Conservation (phyloP, 2,888 invertebrate species). For the Andrena haemorrhoa region DNA sequence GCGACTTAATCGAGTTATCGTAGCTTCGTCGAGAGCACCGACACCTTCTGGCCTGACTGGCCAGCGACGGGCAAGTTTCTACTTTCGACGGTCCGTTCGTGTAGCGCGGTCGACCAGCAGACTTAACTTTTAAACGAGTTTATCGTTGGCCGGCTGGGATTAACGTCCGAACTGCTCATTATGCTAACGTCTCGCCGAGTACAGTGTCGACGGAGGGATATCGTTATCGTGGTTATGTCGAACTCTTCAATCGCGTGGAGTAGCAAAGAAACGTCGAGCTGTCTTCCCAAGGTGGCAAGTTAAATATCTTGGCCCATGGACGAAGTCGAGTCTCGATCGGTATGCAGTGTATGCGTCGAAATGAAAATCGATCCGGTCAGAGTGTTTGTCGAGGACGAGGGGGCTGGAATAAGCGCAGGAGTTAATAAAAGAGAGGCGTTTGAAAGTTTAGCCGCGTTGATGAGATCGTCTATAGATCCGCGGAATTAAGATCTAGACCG, state of each 20-base stretch:
- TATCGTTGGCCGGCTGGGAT: neutral
- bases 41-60: neutral
- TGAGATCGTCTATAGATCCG: conserved; percentile 61
- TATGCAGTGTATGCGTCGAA: conserved; percentile 1
- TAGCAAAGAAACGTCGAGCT: neutral
- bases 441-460: conserved; percentile 63
- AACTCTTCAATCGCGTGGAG: conserved; percentile 22
- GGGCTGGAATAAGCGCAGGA: conserved; percentile 32
- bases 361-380: conserved; percentile 52
- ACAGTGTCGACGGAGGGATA: conserved; percentile 7
- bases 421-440: conserved; percentile 63
- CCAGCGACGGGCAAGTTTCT: neutral
- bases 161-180: neutral
- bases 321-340: neutral
- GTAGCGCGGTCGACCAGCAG: neutral
- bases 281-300: neutral
- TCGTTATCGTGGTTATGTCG: neutral
- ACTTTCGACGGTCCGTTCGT: neutral
- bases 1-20: conserved; percentile 2
- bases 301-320: neutral
- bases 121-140: conserved; percentile 18
- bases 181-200: conserved; percentile 17
- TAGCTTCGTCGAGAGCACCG: neutral
- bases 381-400: conserved; percentile 1
- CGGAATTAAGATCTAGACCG: conserved; percentile 62